phyloP scores from a whole-genome alignment of 2,113 vertebrate genomes.

The Turdus rufiventris region DNA sequence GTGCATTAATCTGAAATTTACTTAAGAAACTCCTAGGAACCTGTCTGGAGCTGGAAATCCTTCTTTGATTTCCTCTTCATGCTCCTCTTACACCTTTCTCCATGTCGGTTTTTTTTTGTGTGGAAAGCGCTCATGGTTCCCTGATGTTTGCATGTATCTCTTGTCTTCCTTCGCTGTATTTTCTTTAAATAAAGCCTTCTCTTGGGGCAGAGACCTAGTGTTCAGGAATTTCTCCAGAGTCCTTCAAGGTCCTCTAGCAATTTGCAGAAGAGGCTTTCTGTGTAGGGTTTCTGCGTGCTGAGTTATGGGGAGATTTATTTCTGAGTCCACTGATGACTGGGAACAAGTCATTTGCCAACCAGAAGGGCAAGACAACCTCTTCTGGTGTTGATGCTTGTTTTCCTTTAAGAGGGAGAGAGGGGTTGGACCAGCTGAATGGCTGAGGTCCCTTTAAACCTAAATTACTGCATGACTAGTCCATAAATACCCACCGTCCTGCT shows the following conservation, averaged over 20 bases:
- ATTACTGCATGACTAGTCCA: not conserved
- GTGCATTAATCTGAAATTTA: not conserved
- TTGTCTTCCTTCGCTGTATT: not conserved
- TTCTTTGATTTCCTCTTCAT: not conserved
- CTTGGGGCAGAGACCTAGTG: not conserved
- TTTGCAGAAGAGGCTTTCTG: not conserved
- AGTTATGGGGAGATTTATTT: not conserved
- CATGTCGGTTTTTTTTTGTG: not conserved
- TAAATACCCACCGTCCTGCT: not conserved
- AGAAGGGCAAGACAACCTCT: not conserved
- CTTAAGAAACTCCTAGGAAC: not conserved
- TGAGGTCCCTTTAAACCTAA: not conserved
- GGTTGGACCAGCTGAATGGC: not conserved
- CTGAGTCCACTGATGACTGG: not conserved
- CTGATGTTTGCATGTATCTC: rapidly evolving
- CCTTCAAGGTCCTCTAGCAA: not conserved
- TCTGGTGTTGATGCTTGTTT: not conserved
- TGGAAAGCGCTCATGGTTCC: not conserved
- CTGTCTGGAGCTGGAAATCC: not conserved
- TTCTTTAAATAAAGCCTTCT: not conserved
- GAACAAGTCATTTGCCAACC: not conserved
- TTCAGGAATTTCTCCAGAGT: not conserved
- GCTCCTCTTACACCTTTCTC: not conserved
- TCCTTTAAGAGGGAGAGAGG: not conserved
- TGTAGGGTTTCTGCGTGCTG: not conserved